Base-by-base conservation (phyloP, 2,797 vertebrate species). In the Balearica regulorum region DNA sequence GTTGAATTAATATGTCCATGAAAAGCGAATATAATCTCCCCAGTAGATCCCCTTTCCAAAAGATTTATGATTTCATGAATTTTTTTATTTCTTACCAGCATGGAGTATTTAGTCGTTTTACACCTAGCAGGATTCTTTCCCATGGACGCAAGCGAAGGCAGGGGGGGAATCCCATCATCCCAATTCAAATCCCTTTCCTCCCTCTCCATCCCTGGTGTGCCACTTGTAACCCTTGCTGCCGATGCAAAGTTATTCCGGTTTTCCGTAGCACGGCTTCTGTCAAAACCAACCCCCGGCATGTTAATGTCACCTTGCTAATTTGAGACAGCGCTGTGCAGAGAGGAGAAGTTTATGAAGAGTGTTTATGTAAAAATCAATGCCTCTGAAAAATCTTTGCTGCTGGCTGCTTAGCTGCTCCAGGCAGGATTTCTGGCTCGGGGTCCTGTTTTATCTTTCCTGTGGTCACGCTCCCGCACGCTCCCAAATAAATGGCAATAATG, bases 21-120 rank as follows among this genome's bases (percentile, higher is more conserved):
- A 94, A 93, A 93, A 84, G 78, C 4, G n/a, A 96, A 92, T 68
- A 87, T 92, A 88, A 95, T 94, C 94, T 93, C 86, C 90, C 85
- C 88, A 86, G 75, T 54, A 94, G 95, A 93, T 92, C 81, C 53
- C 53, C 71, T 93, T 95, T 95, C 93, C 44, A 43, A 46, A 92
- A 92, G 93, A 97, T 96, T 95, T 94, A 97, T 24, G 80, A 68
- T 95, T 91, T 91, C 94, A 94, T 95, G 66, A 73, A 15, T 89
- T 96, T 95, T 95, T 94, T 92, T 91, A 88, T 93, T 90, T 89
- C 80, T 87, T 93, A 79, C 80, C 2, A 0, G 51, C 18, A 3
- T 49, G 70, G 83, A 62, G 55, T 71, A 39, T 85, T 92, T 53
- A 60, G 91, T 37, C 6, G 13, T 31, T 96, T 96, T 87, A 94